Conservation (phyloP, 1,140 invertebrate genomes). For the Papilio xuthus region DNA sequence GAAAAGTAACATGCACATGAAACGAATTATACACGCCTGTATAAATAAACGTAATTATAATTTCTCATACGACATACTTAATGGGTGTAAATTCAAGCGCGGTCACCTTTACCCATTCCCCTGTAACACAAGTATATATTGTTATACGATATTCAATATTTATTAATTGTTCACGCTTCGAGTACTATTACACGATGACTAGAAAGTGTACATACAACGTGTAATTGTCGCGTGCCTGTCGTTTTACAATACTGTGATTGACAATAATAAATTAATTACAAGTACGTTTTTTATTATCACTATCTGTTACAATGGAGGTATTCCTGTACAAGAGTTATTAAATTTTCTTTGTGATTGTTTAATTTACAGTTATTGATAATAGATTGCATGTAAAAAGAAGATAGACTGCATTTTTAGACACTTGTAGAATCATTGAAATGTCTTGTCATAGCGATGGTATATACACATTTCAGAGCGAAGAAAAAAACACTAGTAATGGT, state of each 20-base stretch:
- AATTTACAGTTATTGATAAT: neutral
- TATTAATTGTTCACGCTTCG: constrained; percentile 23
- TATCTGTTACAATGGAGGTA: neutral
- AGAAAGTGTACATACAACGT: constrained; percentile 12
- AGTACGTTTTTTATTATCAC: neutral
- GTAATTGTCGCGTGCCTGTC: constrained; percentile 14
- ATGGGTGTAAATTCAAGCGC: neutral
- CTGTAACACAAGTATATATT: neutral
- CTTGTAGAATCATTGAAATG: too few species aligned
- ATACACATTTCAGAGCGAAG: too few species aligned
- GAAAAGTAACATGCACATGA: neutral
- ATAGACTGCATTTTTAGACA: too few species aligned
- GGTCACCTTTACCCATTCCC: neutral
- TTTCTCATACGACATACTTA: neutral
- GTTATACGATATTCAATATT: constrained; percentile 9
- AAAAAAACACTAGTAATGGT: too few species aligned
- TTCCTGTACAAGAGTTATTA: neutral
- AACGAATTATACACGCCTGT: neutral
- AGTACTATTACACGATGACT: constrained; percentile 6
- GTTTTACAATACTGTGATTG: constrained; percentile 6
- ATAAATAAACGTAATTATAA: neutral
- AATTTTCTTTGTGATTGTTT: neutral
- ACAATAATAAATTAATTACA: constrained; percentile 7
- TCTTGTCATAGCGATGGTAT: too few species aligned
- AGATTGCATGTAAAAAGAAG: neutral